A percentile compares a stretch with the other conserved stretches of the same genome.
Conservation (phyloP, 2,797 vertebrate genomes). For the Allobates femoralis region DNA sequence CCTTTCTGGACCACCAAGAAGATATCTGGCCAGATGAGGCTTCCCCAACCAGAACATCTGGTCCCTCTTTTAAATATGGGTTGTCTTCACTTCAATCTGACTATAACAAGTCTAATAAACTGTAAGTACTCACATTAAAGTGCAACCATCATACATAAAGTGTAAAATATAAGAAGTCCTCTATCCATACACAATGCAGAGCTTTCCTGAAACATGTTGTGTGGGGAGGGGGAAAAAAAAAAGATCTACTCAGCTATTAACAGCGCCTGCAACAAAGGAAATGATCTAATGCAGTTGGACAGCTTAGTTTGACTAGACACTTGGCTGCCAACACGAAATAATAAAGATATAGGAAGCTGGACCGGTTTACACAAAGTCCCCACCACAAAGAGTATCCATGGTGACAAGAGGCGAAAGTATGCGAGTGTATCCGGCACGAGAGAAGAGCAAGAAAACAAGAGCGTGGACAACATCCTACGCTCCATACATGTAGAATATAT, state of each 20-base stretch:
- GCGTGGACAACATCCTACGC: background rate
- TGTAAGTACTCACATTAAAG: background rate
- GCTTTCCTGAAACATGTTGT: conserved; percentile 62
- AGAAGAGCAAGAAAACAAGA: conserved; percentile 28
- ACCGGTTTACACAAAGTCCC: conserved; percentile 60
- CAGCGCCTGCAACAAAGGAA: conserved; percentile 66
- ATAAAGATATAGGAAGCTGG: conserved; percentile 62
- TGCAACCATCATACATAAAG: background rate
- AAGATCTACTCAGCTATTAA: conserved; percentile 65
- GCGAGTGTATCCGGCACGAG: conserved; percentile 34
- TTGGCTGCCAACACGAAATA: conserved; percentile 62
- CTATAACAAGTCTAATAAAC: background rate
- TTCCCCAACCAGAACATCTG: background rate
- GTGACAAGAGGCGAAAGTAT: conserved; percentile 38
- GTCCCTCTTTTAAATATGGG: background rate
- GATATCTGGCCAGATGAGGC: no score
- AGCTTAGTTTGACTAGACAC: conserved; percentile 59
- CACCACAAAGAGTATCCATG: conserved; percentile 54
- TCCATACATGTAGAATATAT: background rate
- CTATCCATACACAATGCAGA: conserved; percentile 46
- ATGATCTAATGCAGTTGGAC: conserved; percentile 65
- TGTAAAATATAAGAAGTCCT: conserved; percentile 29
- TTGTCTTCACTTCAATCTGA: background rate
- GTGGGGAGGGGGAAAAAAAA: conserved; percentile 59
- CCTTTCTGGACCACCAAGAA: no score